These are phyloP conservation scores for Melanocharis versteri DNA, from an alignment of 2,113 vertebrate species.

Conservation along the genomic window DNA sequence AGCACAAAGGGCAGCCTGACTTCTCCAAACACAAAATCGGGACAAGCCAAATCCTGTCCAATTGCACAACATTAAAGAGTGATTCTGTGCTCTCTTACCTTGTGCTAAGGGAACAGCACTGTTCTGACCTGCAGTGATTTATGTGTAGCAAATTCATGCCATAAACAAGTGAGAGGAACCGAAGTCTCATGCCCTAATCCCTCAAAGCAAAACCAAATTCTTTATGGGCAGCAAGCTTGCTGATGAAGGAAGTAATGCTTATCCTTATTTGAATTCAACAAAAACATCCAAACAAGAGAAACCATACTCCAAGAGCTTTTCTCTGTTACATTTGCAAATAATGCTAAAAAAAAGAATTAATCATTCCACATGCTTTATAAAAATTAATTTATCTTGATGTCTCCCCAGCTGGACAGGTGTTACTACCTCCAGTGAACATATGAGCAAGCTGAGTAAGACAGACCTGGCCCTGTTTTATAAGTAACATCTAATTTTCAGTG, in stretches of 20 bases:
- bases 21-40: constrained; percentile 42
- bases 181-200: constrained; percentile 14
- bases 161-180: constrained; percentile 28
- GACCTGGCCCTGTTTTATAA: neutral
- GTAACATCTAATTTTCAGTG: constrained; percentile 1
- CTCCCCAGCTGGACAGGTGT: constrained; percentile 25
- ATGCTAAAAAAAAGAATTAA: neutral
- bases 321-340: neutral
- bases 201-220: constrained; percentile 19
- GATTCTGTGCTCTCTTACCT: constrained; percentile 40
- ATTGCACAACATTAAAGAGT: constrained; percentile 63
- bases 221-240: neutral
- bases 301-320: neutral
- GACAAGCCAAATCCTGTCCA: constrained; percentile 44
- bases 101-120: constrained; percentile 39
- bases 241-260: neutral
- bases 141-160: constrained; percentile 1
- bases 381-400: neutral
- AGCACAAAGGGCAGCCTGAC: constrained; percentile 33
- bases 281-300: constrained; percentile 3
- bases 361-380: neutral
- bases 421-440: neutral
- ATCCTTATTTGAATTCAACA: neutral
- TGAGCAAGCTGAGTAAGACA: constrained; percentile 44
- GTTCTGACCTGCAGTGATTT: constrained; percentile 55